A percentile compares a stretch with the other conserved stretches of the same genome.
phyloP scores from a whole-genome alignment of 2,113 vertebrate species.

The Stigmatopora argus region DNA sequence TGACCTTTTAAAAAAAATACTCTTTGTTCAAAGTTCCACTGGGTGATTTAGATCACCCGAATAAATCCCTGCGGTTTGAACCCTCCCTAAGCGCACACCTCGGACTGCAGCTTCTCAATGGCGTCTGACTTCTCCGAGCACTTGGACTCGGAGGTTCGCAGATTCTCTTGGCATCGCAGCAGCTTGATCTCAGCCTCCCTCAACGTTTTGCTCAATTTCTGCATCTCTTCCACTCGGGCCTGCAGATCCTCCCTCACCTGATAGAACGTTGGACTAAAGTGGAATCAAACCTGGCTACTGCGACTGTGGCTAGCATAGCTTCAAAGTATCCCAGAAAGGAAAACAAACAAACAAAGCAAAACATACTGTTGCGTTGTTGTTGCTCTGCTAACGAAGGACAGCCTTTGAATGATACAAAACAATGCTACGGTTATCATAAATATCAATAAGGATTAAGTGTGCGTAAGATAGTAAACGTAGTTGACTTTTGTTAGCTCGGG shows the following conservation, averaged over 20 bases:
- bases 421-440: not conserved
- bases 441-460: no score
- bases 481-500: no score
- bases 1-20: no score
- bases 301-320: not conserved
- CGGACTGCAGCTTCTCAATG: slow-evolving; percentile 71
- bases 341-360: not conserved
- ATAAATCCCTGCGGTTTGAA: not conserved
- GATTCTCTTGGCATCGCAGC: slow-evolving; percentile 65
- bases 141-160: slow-evolving; percentile 60
- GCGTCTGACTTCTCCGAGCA: slow-evolving; percentile 63
- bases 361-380: not conserved
- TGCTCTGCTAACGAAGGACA: not conserved
- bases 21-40: not conserved
- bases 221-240: slow-evolving; percentile 67
- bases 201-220: slow-evolving; percentile 64
- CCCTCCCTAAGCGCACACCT: slow-evolving; percentile 65
- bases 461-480: no score
- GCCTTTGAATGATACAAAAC: not conserved
- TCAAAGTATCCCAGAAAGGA: not conserved
- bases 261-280: slow-evolving; percentile 22
- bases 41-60: not conserved
- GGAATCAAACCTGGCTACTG: not conserved
- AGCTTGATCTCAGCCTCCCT: slow-evolving; percentile 64
- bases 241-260: slow-evolving; percentile 74